Evolutionary conservation across 2,113 vertebrate species (phyloP).

Genomic region (Syngnathus typhle): DNA sequence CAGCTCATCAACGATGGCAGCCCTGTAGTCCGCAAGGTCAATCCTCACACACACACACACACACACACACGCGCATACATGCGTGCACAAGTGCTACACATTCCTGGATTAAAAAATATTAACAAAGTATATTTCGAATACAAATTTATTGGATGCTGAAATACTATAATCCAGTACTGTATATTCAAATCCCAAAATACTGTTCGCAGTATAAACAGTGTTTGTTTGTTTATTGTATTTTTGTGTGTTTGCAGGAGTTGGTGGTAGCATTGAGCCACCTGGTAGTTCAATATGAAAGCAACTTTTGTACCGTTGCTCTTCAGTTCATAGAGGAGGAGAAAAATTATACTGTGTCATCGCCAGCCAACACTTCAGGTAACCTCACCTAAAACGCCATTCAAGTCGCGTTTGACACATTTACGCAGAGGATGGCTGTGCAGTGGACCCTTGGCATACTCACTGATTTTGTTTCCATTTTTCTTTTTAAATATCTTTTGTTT

Average conservation of each 20-base stretch:
- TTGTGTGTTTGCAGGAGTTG: slow-evolving; percentile 77
- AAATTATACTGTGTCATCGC: slow-evolving; percentile 87
- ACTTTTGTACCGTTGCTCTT: slow-evolving; percentile 95
- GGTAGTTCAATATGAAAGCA: slow-evolving; percentile 96
- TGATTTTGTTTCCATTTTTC: too few species aligned
- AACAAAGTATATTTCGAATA: neutral
- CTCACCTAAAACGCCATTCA: slow-evolving; percentile 3
- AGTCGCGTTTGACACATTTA: neutral
- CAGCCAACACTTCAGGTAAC: slow-evolving; percentile 81
- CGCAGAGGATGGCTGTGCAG: neutral
- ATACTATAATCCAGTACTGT: neutral
- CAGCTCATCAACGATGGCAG: slow-evolving; percentile 96
- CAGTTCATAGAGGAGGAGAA: slow-evolving; percentile 99
- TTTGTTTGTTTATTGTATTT: neutral
- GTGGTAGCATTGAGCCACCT: slow-evolving; percentile 96
- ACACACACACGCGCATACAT: neutral
- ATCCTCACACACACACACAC: neutral
- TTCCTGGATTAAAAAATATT: neutral
- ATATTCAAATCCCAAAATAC: neutral
- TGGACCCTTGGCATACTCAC: too few species aligned
- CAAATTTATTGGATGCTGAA: neutral
- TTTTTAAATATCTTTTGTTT: too few species aligned
- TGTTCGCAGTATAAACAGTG: neutral
- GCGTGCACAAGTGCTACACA: neutral
- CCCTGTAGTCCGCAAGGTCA: slow-evolving; percentile 91